These are phyloP conservation scores for Limnephilus lunatus DNA, from an alignment of 2,888 invertebrate genomes.

Conservation along the genomic window DNA sequence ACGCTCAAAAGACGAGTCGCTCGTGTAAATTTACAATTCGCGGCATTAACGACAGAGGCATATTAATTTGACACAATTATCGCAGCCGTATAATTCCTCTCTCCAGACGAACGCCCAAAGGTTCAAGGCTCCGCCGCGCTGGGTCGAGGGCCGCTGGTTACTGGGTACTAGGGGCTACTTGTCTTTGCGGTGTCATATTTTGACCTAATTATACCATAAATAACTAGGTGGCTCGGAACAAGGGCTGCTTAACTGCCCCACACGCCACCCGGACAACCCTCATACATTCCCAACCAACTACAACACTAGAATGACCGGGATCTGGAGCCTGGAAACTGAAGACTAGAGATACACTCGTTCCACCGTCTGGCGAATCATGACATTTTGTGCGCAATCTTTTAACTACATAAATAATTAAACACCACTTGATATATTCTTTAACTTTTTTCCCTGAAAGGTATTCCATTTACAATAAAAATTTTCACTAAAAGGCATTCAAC, in stretches of 20 bases:
- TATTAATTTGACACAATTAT: conserved; percentile 52
- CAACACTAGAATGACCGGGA: background rate
- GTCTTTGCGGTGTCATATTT: conserved; percentile 65
- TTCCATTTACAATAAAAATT: background rate
- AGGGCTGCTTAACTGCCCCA: conserved; percentile 39
- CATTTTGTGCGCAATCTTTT: background rate
- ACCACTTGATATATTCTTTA: background rate
- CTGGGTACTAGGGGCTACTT: conserved; percentile 3
- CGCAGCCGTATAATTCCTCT: conserved; percentile 44
- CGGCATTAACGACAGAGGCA: conserved; percentile 35
- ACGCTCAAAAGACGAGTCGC: conserved; percentile 39
- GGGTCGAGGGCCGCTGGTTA: conserved; percentile 30
- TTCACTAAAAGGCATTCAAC: background rate
- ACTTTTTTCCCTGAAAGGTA: background rate
- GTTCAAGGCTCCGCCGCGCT: conserved; percentile 55
- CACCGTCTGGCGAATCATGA: background rate
- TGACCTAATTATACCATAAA: conserved; percentile 66
- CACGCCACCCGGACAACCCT: conserved; percentile 8
- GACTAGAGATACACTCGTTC: background rate
- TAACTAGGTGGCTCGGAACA: conserved; percentile 52
- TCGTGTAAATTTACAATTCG: conserved; percentile 26
- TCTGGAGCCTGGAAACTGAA: background rate
- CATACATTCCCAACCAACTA: conserved; percentile 38
- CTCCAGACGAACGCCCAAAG: conserved; percentile 49
- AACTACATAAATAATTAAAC: background rate